Base-by-base conservation (phyloP, 2,888 invertebrate species). In the Gnatocerus cornutus region DNA sequence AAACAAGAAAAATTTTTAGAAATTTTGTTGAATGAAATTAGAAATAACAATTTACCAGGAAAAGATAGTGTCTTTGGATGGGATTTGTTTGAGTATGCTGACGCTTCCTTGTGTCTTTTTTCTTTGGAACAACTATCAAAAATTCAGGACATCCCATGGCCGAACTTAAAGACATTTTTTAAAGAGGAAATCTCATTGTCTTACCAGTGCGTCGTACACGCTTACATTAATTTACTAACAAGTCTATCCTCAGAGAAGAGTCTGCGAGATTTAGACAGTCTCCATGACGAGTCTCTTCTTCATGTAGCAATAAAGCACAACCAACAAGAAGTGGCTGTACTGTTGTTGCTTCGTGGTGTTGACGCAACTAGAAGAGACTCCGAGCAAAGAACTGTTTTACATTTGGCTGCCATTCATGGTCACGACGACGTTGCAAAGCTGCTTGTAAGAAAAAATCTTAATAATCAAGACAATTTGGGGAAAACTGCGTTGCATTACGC, bases 51-150 rank as follows among this genome's bases (percentile, higher is more conserved):
- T 14, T 27, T 29, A 16, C 3, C n/a, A 33, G 5, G 7, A 8
- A 41, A 21, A 21, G 21, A 21, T 21, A 16, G 2, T n/a, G 13
- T 61, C 14, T 50, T 48, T 21, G 6, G n/a, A 1, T 61, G 50
- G 37, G 21, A 61, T 16, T 16, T 7, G 3, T 21, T 48, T 8
- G 10, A 61, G 14, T 61, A 61, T 10, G 48, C 61, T 10, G 61
- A 50, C 12, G 33, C 29, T 37, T 29, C 48, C 4, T 8, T 30
- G n/a, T 61, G 33, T 10, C 37, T 61, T 5, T 21, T 27, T 21
- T 27, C 21, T 0, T 21, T 61, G 9, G 43, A 43, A 12, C 43
- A 10, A 9, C 1, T 58, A 10, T 58, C 30, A 37, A 45, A 45
- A 12, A 41, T 37, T 37, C 14, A 37, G 14, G 16, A 53, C 13